Evolutionary conservation across 1,140 invertebrate genomes (phyloP), one percentile per base, ranked within the genome.

Genomic region (Drosophila ercepeae): DNA sequence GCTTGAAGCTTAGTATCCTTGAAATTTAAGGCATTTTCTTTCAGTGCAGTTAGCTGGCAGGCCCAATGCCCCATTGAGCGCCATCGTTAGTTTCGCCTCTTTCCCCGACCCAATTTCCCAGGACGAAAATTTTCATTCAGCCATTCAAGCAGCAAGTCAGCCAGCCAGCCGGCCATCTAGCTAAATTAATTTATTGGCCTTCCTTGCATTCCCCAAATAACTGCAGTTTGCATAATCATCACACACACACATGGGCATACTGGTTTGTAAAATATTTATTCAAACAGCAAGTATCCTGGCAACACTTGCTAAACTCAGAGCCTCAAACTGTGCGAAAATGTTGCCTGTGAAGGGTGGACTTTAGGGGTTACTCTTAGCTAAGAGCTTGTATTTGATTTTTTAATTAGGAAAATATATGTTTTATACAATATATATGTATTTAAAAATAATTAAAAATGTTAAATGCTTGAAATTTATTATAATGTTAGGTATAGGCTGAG

Each of bases 161-260:
- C 21, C 45, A 54, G 69, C 57, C 34, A 71, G 49, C 50, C 49
- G 44, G 50, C 63, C 41, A 58, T 79, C 82, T 75, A 58, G 78
- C 82, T 68, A 88, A 89, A 88, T 88, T 88, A 88, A 88, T 88
- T 88, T 88, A 88, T 88, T 88, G 83, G 83, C 78, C 70, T 82
- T 48, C 54, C 78, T 70, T 63, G 60, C 77, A 88, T 88, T 71
- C 70, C 50, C 74, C 74, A 75, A 82, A 89, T 82, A 82, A 67
- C 78, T 89, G 74, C 82, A 89, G 83, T 75, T 88, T 88, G 83
- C 83, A 89, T 88, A 86, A 86, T 88, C 82, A 86, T 60, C 69
- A 18, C 48, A 53, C 7, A 29, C 41, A 65, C 21, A 59, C 14
- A 19, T 18, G 25, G 27, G 11, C 25, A 59, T n/a, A n/a, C n/a